These are phyloP conservation scores for Diplodus puntazzo DNA, from an alignment of 2,797 vertebrate species.

Conservation along the genomic window DNA sequence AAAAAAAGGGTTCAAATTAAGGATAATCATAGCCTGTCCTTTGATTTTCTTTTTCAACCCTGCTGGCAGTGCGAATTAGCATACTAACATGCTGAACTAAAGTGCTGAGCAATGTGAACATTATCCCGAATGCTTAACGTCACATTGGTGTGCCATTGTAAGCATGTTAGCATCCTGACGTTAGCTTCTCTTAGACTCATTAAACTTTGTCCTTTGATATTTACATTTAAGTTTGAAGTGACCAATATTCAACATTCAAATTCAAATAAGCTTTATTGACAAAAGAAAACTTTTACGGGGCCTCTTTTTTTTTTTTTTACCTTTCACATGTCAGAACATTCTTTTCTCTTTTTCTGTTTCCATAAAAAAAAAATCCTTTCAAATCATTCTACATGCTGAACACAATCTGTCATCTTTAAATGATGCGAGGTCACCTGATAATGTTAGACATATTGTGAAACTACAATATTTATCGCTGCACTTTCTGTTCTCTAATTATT, in stretches of 20 bases:
- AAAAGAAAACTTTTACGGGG: too few relatives aligned
- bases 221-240: too few relatives aligned
- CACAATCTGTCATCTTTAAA: not conserved
- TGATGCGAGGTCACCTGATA: not conserved
- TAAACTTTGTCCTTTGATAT: too few relatives aligned
- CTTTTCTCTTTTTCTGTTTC: not conserved
- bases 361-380: not conserved
- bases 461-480: not conserved
- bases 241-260: too few relatives aligned
- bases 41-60: not conserved
- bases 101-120: not conserved
- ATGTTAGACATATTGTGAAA: not conserved
- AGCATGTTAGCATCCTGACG: not conserved
- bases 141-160: not conserved
- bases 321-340: not conserved
- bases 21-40: not conserved
- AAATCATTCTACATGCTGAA: not conserved
- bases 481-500: constrained; percentile 33
- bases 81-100: not conserved
- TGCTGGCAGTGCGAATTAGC: too few relatives aligned
- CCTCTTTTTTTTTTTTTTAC: too few relatives aligned
- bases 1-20: too few relatives aligned
- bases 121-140: not conserved
- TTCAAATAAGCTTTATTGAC: too few relatives aligned
- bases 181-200: too few relatives aligned